Base-by-base conservation (phyloP, 2,113 vertebrate genomes). In the Rutilus rutilus region DNA sequence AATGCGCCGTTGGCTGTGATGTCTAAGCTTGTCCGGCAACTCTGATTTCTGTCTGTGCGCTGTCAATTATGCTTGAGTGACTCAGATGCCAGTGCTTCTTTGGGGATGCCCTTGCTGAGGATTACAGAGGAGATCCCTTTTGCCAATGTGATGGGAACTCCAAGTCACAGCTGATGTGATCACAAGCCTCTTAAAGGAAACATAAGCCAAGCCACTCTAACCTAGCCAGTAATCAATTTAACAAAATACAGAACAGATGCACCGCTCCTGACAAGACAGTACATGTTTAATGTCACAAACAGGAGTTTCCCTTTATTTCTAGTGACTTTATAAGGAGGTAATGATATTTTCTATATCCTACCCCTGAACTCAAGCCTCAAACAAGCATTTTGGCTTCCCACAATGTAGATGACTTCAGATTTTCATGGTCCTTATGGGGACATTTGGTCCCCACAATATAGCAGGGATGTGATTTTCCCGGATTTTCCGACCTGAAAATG, bases 161-260 rank as follows among this genome's bases (percentile, higher is more conserved):
- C 82, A 89, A 89, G 90, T 92, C 91, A 90, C 57, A 73, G 77
- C 77, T 86, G 87, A 92, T 89, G 90, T 90, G 91, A 90, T 90
- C 90, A 88, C 86, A 87, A 90, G 87, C 88, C 88, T 90, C 90
- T 90, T 90, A 88, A 73, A 82, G 86, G 87, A 88, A 86, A 88
- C 75, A 71, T 89, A 89, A 83, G 88, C 88, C 89, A 89, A 83
- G 88, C 88, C 89, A 67, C 81, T 76, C 60, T 84, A 75, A 75
- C 74, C 76, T 69, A 50, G 21, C 52, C 76, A 75, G 25, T 92
- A 91, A 92, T 93, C 91, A 87, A 91, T 89, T 93, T 90, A 90
- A 88, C 54, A 73, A 82, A 67, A 86, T 83, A 88, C 79, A 74
- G 62, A 84, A 30, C n/a, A 64, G 39, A 85, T 57, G 62, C 65